phyloP scores from a whole-genome alignment of 64 coral and sea anemone species.

The Dendronephthya gigantea region DNA sequence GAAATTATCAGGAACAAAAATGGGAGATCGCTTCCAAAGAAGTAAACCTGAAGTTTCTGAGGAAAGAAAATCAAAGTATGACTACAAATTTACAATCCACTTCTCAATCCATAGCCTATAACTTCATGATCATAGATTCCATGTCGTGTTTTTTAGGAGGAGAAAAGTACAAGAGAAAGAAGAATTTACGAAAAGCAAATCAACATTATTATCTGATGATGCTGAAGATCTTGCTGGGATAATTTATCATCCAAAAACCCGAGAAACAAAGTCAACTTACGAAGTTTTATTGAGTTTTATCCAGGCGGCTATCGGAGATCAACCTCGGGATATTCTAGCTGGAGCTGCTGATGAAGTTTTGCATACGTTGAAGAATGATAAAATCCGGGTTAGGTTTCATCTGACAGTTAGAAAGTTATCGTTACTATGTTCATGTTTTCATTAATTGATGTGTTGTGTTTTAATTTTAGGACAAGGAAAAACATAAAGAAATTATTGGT shows the following conservation, averaged over 20 bases:
- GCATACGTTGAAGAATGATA: conserved; percentile 74
- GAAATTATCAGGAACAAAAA: conserved; percentile 63
- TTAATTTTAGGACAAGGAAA: conserved; percentile 85
- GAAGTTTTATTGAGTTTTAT: conserved; percentile 96
- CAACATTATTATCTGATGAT: conserved; percentile 76
- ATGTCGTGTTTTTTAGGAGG: conserved; percentile 33
- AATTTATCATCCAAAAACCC: conserved; percentile 78
- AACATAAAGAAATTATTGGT: conserved; percentile 80
- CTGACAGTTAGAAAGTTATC: not conserved
- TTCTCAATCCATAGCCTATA: too few species aligned
- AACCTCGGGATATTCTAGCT: conserved; percentile 92
- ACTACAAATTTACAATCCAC: too few species aligned
- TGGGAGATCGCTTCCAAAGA: conserved; percentile 95
- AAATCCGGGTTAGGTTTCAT: conserved; percentile 46
- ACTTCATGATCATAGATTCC: too few species aligned
- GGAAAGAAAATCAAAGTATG: conserved; percentile 93
- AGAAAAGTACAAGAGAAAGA: conserved; percentile 82
- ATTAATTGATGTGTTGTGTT: not conserved
- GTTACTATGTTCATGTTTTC: not conserved
- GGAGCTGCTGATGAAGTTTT: conserved; percentile 97
- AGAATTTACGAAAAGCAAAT: conserved; percentile 70
- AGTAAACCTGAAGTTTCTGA: conserved; percentile 77
- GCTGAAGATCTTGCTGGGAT: conserved; percentile 69
- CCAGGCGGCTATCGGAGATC: conserved; percentile 93
- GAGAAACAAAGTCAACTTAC: conserved; percentile 93